Evolutionary conservation across 2,888 invertebrate genomes (phyloP).

Genomic region (Trissolcus brochymenae): DNA sequence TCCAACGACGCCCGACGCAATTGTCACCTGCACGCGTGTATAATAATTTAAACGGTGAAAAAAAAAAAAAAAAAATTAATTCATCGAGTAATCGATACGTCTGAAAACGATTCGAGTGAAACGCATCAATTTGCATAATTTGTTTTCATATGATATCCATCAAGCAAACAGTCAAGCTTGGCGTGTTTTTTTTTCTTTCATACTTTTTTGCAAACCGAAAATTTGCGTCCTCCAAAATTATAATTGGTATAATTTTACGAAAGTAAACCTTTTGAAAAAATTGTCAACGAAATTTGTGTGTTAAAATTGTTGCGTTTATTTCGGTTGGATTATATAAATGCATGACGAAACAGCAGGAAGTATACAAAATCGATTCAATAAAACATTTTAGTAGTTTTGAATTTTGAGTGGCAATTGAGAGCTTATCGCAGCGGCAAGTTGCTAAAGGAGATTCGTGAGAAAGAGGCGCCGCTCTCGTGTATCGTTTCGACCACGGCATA

Average conservation of each 20-base stretch:
- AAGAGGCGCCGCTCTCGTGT: constrained; percentile 53
- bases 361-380: constrained; percentile 27
- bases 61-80: constrained; percentile 22
- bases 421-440: constrained; percentile 49
- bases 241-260: too few relatives aligned
- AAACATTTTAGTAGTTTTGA: constrained; percentile 39
- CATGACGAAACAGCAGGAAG: constrained; percentile 24
- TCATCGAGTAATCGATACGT: neutral
- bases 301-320: too few relatives aligned
- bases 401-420: constrained; percentile 39
- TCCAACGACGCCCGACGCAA: constrained; percentile 61
- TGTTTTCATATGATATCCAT: neutral
- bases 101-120: neutral
- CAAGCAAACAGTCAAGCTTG: neutral
- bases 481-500: constrained; percentile 55
- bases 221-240: too few relatives aligned
- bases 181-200: too few relatives aligned
- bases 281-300: too few relatives aligned
- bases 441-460: constrained; percentile 55
- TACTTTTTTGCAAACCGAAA: too few relatives aligned
- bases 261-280: too few relatives aligned
- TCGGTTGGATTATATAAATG: neutral
- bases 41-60: neutral
- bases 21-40: constrained; percentile 62
- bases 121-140: too few relatives aligned